Base-by-base conservation (phyloP, 2,888 invertebrate genomes). In the Agrotis ipsilon region DNA sequence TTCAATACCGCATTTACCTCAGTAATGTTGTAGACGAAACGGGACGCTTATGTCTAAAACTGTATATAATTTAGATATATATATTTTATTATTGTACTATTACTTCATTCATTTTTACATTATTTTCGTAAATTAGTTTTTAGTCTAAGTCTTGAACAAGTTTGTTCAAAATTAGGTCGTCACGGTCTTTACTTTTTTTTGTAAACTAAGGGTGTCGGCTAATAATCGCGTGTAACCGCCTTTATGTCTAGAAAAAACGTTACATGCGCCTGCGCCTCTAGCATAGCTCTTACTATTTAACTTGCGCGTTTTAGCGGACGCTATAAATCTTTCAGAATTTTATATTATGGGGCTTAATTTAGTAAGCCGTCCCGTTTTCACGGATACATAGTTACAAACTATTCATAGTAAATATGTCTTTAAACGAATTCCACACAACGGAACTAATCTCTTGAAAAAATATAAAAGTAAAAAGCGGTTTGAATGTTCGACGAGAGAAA, bases 1-100 rank as follows among this genome's bases (percentile, higher is more conserved):
- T 80, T 80, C 68, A 74, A 87, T 84, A 82, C 88, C 88, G 84
- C 80, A 88, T 85, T 67, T 88, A 88, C 88, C 88, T 88, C 88
- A 88, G 71, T 85, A 81, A 76, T 81, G 43, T 67, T 77, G 80
- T 81, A 80, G 65, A 69, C 76, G 81, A 79, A 86, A 84, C 82
- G 82, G 81, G 87, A 81, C 82, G 70, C 65, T 80, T 74, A 70
- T 58, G 49, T 66, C 52, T 16, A 16, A 60, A 57, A 60, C 32
- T 79, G 69, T 80, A 69, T 70, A 73, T 67, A 80, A 59, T 73
- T 68, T 80, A 67, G 21, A 68, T 58, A 51, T 32, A 14, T 46
- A 14, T 58, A 64, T 46, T 55, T 57, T 75, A 72, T 68, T 52
- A 24, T 49, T 72, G 21, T 77, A 68, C 49, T 43, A 39, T 60